Conservation (phyloP, 2,113 vertebrate species). For the Alexandromys fortis region DNA sequence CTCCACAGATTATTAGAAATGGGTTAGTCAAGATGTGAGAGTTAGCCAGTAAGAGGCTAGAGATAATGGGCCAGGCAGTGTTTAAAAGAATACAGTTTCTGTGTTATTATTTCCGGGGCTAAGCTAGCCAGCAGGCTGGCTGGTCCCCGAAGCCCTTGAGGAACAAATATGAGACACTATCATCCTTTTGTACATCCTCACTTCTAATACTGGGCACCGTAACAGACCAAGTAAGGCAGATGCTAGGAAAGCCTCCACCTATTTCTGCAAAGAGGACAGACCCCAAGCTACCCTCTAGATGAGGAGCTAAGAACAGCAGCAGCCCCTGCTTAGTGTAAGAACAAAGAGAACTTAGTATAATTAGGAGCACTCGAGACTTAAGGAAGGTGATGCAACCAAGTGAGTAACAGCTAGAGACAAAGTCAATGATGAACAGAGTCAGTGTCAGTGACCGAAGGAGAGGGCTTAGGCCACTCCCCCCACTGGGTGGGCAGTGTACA, state of each 20-base stretch:
- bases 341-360: not conserved
- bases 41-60: too few relatives aligned
- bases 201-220: not conserved
- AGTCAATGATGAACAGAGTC: not conserved
- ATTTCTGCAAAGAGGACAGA: not conserved
- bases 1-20: too few relatives aligned
- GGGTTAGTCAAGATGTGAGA: too few relatives aligned
- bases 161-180: not conserved
- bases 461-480: not conserved
- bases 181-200: not conserved
- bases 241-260: not conserved
- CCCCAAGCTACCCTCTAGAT: not conserved
- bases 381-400: not conserved
- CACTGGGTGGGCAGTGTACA: not conserved
- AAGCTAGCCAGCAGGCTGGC: not conserved
- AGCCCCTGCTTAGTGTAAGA: not conserved
- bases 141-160: not conserved
- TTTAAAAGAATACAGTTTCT: too few relatives aligned
- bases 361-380: not conserved
- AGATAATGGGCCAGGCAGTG: too few relatives aligned
- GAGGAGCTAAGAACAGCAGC: not conserved
- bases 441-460: not conserved
- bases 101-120: too few relatives aligned
- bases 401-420: not conserved
- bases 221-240: not conserved